A percentile compares a stretch with the other conserved stretches of the same genome.
Conservation (phyloP, 2,797 vertebrate genomes). For the Eremophila alpestris region DNA sequence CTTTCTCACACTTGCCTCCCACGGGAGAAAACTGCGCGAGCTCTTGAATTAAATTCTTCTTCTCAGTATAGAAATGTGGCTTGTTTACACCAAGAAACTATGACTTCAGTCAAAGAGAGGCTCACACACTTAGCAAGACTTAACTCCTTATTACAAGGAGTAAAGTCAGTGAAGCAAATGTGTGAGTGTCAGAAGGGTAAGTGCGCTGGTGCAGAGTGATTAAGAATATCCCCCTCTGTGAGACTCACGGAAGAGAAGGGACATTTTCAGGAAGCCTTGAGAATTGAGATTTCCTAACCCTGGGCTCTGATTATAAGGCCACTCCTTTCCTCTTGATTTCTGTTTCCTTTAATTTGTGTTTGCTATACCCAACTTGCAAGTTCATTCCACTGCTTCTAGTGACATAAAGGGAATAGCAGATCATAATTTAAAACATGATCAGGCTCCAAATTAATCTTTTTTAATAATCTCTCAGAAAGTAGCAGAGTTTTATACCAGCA, state of each 20-base stretch:
- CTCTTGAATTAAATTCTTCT: background rate
- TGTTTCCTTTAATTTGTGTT: background rate
- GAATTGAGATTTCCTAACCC: background rate
- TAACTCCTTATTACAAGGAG: background rate
- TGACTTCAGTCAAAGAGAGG: background rate
- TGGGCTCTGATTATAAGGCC: background rate
- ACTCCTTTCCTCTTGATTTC: slow-evolving; percentile 12
- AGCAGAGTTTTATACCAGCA: background rate
- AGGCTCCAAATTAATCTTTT: background rate
- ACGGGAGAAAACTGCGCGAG: accelerated
- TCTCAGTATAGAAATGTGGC: background rate
- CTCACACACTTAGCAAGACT: background rate
- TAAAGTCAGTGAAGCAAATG: background rate
- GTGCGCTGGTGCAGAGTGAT: background rate
- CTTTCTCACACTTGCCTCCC: background rate
- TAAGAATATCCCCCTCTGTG: background rate
- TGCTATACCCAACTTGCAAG: background rate
- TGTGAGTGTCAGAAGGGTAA: background rate
- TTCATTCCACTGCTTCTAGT: background rate
- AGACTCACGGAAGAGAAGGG: accelerated
- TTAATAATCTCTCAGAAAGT: background rate
- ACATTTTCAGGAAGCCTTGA: background rate
- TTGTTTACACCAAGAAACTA: background rate
- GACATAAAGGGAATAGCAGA: background rate
- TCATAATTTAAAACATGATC: background rate